Evolutionary conservation across 2,888 invertebrate genomes (phyloP).

Genomic region (Lomographa bimaculata): DNA sequence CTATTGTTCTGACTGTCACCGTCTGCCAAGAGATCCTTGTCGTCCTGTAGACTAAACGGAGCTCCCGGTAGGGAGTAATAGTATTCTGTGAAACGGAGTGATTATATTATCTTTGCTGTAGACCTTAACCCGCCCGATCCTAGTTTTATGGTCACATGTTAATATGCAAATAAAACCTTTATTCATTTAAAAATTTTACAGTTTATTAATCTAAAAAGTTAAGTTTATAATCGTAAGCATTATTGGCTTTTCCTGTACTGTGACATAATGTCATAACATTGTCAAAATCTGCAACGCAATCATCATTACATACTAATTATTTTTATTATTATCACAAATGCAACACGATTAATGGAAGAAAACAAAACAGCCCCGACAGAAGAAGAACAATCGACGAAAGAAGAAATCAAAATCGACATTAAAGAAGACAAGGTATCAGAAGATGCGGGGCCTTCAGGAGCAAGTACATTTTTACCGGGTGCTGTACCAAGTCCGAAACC

Average conservation of each 20-base stretch:
- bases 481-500: constrained; percentile 40
- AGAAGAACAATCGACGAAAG: constrained; percentile 44
- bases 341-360: constrained; percentile 65
- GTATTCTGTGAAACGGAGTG: no score
- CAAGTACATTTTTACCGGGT: constrained; percentile 58
- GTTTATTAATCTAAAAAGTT: no score
- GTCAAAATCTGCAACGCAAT: constrained; percentile 23
- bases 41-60: no score
- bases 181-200: no score
- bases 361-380: constrained; percentile 46
- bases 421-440: constrained; percentile 37
- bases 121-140: no score
- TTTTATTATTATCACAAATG: constrained; percentile 56
- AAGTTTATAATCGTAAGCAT: no score
- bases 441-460: constrained; percentile 68
- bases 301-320: constrained; percentile 31
- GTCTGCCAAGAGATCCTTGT: no score
- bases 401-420: constrained; percentile 34
- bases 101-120: no score
- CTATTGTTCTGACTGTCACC: no score
- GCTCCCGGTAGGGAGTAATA: no score
- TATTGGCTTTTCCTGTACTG: not conserved
- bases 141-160: no score
- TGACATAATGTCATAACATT: constrained; percentile 21
- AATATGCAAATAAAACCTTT: no score